These are phyloP conservation scores for Ladona fulva DNA, from an alignment of 1,140 invertebrate genomes.

Conservation along the genomic window DNA sequence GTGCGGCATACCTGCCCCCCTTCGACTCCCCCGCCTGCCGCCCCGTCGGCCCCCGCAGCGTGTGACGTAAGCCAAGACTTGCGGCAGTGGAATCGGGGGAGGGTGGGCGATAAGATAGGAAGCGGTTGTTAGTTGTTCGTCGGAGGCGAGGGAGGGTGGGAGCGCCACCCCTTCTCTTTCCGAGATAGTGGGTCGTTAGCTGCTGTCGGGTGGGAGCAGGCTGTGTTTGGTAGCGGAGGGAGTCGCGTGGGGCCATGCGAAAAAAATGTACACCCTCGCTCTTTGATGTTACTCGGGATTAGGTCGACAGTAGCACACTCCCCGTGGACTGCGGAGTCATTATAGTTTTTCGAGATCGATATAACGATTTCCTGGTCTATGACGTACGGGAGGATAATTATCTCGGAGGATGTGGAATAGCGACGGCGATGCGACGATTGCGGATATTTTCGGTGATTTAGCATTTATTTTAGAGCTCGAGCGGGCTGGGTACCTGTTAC, in stretches of 20 bases:
- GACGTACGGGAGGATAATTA: too few relatives aligned
- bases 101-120: neutral
- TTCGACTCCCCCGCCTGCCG: neutral
- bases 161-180: neutral
- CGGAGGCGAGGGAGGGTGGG: neutral
- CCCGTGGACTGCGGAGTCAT: neutral
- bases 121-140: too few relatives aligned
- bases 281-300: neutral
- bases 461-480: too few relatives aligned
- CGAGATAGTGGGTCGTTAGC: slow-evolving; percentile 6
- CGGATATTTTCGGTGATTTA: too few relatives aligned
- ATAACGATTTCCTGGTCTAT: too few relatives aligned
- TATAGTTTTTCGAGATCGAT: too few relatives aligned
- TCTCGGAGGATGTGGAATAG: too few relatives aligned
- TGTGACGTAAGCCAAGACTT: neutral
- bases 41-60: neutral
- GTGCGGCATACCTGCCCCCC: slow-evolving; percentile 4
- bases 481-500: too few relatives aligned
- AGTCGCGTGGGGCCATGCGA: neutral
- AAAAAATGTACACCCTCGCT: neutral
- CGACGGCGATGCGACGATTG: too few relatives aligned
- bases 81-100: neutral
- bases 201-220: neutral
- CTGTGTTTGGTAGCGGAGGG: too few relatives aligned
- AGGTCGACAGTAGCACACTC: neutral